phyloP scores from a whole-genome alignment of 2,113 vertebrate genomes.

The Thermophis baileyi region DNA sequence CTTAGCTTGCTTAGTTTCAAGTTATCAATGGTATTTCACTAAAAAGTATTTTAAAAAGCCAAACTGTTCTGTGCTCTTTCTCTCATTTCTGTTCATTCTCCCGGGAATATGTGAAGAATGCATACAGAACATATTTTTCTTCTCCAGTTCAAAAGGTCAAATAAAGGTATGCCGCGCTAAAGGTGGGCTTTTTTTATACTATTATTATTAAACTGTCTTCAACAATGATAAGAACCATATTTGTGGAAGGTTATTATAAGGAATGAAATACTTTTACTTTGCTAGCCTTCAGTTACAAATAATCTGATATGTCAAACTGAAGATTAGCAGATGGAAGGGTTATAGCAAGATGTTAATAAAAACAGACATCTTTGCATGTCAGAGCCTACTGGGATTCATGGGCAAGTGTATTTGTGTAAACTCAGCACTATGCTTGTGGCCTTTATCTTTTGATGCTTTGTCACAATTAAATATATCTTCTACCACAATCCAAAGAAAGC shows the following conservation, averaged over 20 bases:
- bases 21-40: not conserved
- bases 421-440: not conserved
- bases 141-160: not conserved
- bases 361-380: constrained; percentile 41
- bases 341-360: constrained; percentile 49
- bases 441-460: constrained; percentile 27
- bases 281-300: constrained; percentile 41
- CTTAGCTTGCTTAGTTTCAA: not conserved
- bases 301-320: constrained; percentile 33
- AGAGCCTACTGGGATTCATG: constrained; percentile 20
- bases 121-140: not conserved
- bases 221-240: constrained; percentile 9
- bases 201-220: not conserved
- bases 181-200: too few relatives aligned
- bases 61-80: not conserved
- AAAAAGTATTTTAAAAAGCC: constrained; percentile 21
- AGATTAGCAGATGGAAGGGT: constrained; percentile 46
- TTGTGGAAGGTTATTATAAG: constrained; percentile 22
- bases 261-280: not conserved
- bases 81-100: constrained; percentile 22
- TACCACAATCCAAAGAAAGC: not conserved
- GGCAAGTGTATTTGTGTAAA: not conserved
- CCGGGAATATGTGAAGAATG: constrained; percentile 22
- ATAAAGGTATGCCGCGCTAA: not conserved
- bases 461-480: constrained; percentile 33